A percentile compares a stretch with the other conserved stretches of the same genome.
These are phyloP conservation scores for Uropetala carovei DNA, from an alignment of 2,888 invertebrate species.

Conservation along the genomic window DNA sequence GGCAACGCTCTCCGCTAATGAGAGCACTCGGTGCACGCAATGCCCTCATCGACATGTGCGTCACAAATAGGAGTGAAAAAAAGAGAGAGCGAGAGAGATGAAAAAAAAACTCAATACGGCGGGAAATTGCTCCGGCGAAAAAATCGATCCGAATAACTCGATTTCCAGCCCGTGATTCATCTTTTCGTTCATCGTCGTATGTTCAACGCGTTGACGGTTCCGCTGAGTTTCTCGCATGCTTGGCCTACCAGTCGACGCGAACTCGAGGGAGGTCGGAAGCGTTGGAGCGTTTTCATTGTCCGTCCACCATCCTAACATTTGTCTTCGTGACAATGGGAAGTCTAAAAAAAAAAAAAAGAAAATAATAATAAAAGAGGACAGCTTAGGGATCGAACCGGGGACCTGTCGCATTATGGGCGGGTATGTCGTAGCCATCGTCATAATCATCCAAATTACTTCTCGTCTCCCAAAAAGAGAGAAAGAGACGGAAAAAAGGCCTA, in stretches of 20 bases:
- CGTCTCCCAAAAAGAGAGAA: background rate
- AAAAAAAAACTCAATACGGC: no score
- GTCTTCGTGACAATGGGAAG: background rate
- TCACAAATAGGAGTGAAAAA: background rate
- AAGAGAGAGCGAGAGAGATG: background rate
- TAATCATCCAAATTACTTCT: background rate
- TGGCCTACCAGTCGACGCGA: background rate
- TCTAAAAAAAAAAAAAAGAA: no score
- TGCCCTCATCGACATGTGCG: constrained; percentile 13
- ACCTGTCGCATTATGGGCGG: background rate
- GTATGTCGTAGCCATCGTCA: background rate
- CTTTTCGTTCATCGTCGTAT: background rate
- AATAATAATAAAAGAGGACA: no score
- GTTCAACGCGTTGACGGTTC: background rate
- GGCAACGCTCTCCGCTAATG: background rate
- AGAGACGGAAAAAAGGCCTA: background rate
- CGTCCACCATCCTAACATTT: background rate
- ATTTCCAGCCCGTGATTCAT: constrained; percentile 22
- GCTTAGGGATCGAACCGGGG: background rate
- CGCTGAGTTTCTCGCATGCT: background rate
- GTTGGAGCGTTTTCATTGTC: background rate
- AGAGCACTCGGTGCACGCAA: background rate
- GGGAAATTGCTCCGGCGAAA: background rate
- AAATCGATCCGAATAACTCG: constrained; percentile 45
- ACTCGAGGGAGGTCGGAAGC: background rate